These are phyloP conservation scores for Lithobates sylvaticus DNA, from an alignment of 2,797 vertebrate species.

Conservation along the genomic window DNA sequence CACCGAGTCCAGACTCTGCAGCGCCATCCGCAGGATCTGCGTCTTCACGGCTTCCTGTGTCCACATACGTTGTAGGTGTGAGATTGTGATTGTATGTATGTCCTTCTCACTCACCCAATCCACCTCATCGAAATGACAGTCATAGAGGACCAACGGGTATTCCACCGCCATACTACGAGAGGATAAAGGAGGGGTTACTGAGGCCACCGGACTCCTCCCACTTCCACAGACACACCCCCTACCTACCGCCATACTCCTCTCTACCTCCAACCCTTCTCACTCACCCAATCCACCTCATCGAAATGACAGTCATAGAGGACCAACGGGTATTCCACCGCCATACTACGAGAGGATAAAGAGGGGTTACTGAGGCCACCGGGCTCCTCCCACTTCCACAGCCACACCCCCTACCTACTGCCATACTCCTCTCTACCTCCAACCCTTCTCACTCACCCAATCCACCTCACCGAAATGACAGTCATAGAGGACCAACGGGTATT, in stretches of 20 bases:
- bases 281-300: slow-evolving; percentile 83
- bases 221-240: too few species aligned
- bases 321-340: slow-evolving; percentile 94
- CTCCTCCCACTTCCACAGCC: too few species aligned
- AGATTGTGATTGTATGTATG: slow-evolving; percentile 81
- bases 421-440: too few species aligned
- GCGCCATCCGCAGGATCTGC: slow-evolving; percentile 84
- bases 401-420: too few species aligned
- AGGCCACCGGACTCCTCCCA: too few species aligned
- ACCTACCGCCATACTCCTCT: too few species aligned
- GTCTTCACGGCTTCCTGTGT: slow-evolving; percentile 83
- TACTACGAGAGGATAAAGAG: too few species aligned
- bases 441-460: slow-evolving; percentile 79
- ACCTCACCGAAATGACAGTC: slow-evolving; percentile 88
- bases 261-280: too few species aligned
- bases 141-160: slow-evolving; percentile 89
- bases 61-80: slow-evolving; percentile 89
- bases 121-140: slow-evolving; percentile 88
- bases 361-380: too few species aligned
- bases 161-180: slow-evolving; percentile 98
- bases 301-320: slow-evolving; percentile 91
- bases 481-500: slow-evolving; percentile 91
- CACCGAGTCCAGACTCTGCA: slow-evolving; percentile 79
- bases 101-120: slow-evolving; percentile 80
- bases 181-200: too few species aligned